Base-by-base conservation (phyloP, 2,888 invertebrate genomes). In the Priocnemis perturbator region DNA sequence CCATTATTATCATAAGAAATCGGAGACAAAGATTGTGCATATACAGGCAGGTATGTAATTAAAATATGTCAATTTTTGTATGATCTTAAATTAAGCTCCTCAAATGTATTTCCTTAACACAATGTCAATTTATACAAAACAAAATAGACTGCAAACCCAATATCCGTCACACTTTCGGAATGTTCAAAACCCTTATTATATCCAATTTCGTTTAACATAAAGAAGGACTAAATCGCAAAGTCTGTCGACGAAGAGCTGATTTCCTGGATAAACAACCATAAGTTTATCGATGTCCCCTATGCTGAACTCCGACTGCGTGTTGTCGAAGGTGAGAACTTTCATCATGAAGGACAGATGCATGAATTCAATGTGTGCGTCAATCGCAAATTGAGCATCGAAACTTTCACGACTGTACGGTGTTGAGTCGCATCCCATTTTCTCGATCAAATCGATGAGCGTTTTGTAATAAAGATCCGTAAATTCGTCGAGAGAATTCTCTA, bases 381-480 rank as follows among this genome's bases (percentile, higher is more conserved):
- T 65, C 0, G 64, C 37, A 0, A 89, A 26, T 55, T 81, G 80
- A 4, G 62, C 58, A 4, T 83, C 66, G 47, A 87, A 88, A 0
- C 65, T 65, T 3, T 82, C 72, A 9, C 81, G 80, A 0, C 73
- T 65, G 50, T 83, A 89, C 0, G 37, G 63, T 0, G 52, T 17
- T 2, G 64, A 67, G 15, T 89, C 79, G 61, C 90, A 89, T 47
- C 87, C 77, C 68, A 91, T 89, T 37, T 86, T 84, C 21, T 82
- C 79, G 21, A 93, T 77, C 21, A 87, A 84, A 0, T 85, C 77
- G 0, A 91, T 77, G 63, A 93, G 91, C 0, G 87, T 89, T 0
- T 90, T 86, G 75, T 92, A 90, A 79, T 93, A 93, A 0, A 90
- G 78, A 71, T 89, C 85, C 0, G 93, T 79, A n/a, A 93, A 87